These are phyloP conservation scores for Zosterops pallidus DNA, from an alignment of 2,113 vertebrate species.

Conservation along the genomic window DNA sequence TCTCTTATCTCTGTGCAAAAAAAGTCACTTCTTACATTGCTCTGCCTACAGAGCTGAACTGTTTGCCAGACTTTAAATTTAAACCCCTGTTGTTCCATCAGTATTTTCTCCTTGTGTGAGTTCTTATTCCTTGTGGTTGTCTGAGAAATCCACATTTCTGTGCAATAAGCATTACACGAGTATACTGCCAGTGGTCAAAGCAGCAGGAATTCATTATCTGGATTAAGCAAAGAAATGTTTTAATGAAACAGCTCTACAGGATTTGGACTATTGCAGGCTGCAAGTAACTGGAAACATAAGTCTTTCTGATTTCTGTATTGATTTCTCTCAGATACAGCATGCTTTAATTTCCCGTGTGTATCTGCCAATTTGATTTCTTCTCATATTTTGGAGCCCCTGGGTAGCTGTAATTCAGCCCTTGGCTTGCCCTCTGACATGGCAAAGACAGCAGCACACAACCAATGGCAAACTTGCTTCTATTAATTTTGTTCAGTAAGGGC, in stretches of 20 bases:
- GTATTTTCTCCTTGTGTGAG: background rate
- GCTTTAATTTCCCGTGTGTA: background rate
- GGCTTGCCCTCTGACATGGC: background rate
- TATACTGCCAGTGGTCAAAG: background rate
- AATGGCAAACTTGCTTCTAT: constrained; percentile 18
- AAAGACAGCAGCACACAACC: constrained; percentile 48
- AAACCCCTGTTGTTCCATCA: background rate
- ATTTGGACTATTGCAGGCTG: background rate
- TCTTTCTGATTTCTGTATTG: background rate
- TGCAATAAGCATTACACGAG: background rate
- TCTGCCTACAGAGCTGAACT: background rate
- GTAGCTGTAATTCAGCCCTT: constrained; percentile 12
- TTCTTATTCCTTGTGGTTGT: background rate
- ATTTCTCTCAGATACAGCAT: background rate
- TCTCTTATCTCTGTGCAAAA: background rate
- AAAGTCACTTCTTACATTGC: background rate
- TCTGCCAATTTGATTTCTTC: background rate
- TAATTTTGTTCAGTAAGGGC: constrained; percentile 18
- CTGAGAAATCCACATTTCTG: background rate
- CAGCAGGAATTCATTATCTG: background rate
- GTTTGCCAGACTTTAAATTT: background rate
- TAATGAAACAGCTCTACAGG: background rate
- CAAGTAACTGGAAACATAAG: background rate
- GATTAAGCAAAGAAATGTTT: background rate
- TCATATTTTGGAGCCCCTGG: background rate